These are phyloP conservation scores for Leucoraja erinaceus DNA, from an alignment of 2,113 vertebrate genomes.

Conservation along the genomic window DNA sequence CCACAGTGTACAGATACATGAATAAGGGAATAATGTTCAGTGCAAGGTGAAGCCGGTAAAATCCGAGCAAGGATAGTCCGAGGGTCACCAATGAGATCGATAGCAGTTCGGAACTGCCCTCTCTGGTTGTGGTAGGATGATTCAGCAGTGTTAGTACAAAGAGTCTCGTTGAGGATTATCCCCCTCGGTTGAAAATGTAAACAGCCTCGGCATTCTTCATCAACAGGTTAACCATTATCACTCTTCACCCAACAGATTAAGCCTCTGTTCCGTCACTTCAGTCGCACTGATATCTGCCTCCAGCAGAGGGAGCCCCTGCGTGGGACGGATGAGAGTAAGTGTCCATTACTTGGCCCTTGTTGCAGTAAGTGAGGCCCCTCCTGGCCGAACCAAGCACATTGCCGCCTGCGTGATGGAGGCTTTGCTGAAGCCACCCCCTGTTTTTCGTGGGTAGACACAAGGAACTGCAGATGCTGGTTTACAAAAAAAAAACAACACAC, in stretches of 20 bases:
- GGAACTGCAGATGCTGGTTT: too few relatives aligned
- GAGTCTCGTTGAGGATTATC: neutral
- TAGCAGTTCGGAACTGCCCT: too few relatives aligned
- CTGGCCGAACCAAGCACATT: neutral
- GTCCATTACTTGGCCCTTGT: neutral
- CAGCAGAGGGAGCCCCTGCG: constrained; percentile 92
- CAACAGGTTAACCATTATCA: constrained; percentile 71
- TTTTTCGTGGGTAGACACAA: too few relatives aligned
- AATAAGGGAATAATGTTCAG: too few relatives aligned
- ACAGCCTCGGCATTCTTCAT: neutral
- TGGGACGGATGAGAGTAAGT: constrained; percentile 89
- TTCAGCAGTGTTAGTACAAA: neutral
- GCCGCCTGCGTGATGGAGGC: too few relatives aligned
- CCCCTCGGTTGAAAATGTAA: neutral
- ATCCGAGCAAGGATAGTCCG: too few relatives aligned
- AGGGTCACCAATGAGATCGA: too few relatives aligned
- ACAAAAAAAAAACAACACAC: too few relatives aligned
- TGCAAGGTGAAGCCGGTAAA: too few relatives aligned
- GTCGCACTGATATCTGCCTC: constrained; percentile 87
- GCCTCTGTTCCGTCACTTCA: constrained; percentile 88
- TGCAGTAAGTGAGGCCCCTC: neutral
- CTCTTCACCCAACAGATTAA: constrained; percentile 72
- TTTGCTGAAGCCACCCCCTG: neutral
- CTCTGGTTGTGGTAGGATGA: too few relatives aligned
- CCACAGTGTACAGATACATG: too few relatives aligned